Evolutionary conservation across 2,113 vertebrate genomes (phyloP).

Genomic region (Peromyscus californicus): DNA sequence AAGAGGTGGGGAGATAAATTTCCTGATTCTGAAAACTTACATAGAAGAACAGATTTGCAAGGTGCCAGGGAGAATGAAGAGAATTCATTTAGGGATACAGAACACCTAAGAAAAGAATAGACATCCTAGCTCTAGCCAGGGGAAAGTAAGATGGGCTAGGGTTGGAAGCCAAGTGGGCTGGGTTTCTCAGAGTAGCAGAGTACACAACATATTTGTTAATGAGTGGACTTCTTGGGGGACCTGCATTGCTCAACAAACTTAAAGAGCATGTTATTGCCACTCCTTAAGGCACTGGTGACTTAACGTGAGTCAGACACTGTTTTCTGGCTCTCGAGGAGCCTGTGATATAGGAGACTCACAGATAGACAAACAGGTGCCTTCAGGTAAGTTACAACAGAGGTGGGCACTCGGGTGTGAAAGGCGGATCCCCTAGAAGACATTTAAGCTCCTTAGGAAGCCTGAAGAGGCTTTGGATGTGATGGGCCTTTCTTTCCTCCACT

Average conservation of each 20-base stretch:
- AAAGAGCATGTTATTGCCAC: not conserved
- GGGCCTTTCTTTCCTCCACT: not conserved
- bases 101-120: not conserved
- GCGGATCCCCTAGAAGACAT: not conserved
- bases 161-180: not conserved
- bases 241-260: not conserved
- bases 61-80: not conserved
- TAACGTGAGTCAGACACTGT: not conserved
- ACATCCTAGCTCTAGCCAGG: not conserved
- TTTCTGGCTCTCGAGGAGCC: not conserved
- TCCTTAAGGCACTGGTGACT: not conserved
- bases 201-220: not conserved
- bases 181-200: not conserved
- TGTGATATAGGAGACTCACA: not conserved
- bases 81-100: not conserved
- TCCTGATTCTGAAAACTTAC: not conserved
- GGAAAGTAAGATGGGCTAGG: not conserved
- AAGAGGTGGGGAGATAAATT: not conserved
- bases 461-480: not conserved
- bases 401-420: not conserved
- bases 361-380: not conserved
- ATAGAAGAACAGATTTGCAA: not conserved
- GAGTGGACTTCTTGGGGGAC: not conserved
- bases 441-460: not conserved
- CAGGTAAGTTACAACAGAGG: not conserved